A percentile compares a stretch with the other conserved stretches of the same genome.
phyloP scores from a whole-genome alignment of 1,140 invertebrate genomes.

The Leucophenga varia region DNA sequence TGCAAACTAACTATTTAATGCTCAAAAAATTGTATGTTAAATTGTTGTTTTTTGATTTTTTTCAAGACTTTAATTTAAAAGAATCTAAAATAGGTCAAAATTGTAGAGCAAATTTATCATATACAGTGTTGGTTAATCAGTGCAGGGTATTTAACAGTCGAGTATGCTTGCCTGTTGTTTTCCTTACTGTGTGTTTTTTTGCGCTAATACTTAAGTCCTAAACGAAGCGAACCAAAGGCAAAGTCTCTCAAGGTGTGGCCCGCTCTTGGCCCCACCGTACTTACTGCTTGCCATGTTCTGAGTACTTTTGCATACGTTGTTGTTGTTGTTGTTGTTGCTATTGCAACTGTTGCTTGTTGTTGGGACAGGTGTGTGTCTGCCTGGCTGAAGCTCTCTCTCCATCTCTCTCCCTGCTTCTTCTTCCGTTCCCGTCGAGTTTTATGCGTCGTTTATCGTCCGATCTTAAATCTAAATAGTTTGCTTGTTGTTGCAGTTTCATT shows the following conservation, averaged over 20 bases:
- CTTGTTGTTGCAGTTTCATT: constrained; percentile 19
- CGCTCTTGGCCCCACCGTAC: constrained; percentile 12
- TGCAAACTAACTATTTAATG: too few relatives aligned
- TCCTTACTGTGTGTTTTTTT: too few relatives aligned
- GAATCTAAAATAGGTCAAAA: too few relatives aligned
- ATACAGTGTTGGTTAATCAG: too few relatives aligned
- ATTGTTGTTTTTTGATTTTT: too few relatives aligned
- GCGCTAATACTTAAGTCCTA: too few relatives aligned
- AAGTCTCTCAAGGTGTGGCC: constrained; percentile 20
- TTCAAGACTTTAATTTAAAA: too few relatives aligned
- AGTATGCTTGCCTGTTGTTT: too few relatives aligned
- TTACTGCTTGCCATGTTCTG: constrained; percentile 6
- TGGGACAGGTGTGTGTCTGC: constrained; percentile 35
- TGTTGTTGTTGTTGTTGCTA: constrained; percentile 9
- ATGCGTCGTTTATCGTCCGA: constrained; percentile 41
- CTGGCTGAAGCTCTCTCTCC: not conserved
- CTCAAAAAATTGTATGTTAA: too few relatives aligned
- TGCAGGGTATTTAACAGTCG: too few relatives aligned
- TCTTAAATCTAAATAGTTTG: constrained; percentile 46
- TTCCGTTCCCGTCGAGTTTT: constrained; percentile 16
- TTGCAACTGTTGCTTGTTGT: constrained; percentile 4
- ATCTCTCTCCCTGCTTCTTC: too few relatives aligned
- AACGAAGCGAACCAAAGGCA: not conserved
- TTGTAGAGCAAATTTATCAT: too few relatives aligned
- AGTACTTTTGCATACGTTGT: constrained; percentile 16